Evolutionary conservation across 2,888 invertebrate species (phyloP), one percentile per base, ranked within the genome.

Genomic region (Trachelus tabidus): DNA sequence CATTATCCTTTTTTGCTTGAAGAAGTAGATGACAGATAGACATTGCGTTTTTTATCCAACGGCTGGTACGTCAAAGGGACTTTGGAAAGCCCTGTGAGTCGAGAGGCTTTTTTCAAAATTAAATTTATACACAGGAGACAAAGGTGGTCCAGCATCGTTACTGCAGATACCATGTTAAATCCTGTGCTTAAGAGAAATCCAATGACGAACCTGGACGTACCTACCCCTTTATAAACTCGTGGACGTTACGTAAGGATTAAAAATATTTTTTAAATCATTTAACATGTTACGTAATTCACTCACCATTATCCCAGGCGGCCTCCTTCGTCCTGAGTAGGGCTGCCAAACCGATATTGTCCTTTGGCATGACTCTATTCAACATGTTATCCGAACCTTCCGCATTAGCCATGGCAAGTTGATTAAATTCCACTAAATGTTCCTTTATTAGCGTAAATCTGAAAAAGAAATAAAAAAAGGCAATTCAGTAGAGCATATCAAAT

Each of bases 321-420:
- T 98, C 98, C 89, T 98, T 98, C 73, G 98, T 98, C 92, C 98
- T 97, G 78, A 99, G 93, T 84, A 99, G 93, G 9, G 99, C 99
- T 31, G 98, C 98, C 84, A 99, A 93, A 9, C 98, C 99, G 87
- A 99, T 99, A 93, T 99, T 99, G 93, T 99, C 99, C 91, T 98
- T 98, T 77, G 99, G 98, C 98, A 99, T 99, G 75, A 99, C 99
- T 85, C 99, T 94, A 93, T 99, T 99, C 88, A 99, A 93, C 98
- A 99, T 99, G 92, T 99, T 98, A 91, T 99, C 98, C 74, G 98
- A 98, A 75, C 98, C 98, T 90, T 99, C 98, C 34, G 99, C 98
- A 92, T 98, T 98, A 34, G 98, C 98, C 97, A 99, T 99, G 34
- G 99, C 99, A 88, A 99, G 93, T 93, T 98, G 98, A 93, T 98